Evolutionary conservation across 1,140 invertebrate species (phyloP), one percentile per base, ranked within the genome.

Genomic region (Eriocheir sinensis): DNA sequence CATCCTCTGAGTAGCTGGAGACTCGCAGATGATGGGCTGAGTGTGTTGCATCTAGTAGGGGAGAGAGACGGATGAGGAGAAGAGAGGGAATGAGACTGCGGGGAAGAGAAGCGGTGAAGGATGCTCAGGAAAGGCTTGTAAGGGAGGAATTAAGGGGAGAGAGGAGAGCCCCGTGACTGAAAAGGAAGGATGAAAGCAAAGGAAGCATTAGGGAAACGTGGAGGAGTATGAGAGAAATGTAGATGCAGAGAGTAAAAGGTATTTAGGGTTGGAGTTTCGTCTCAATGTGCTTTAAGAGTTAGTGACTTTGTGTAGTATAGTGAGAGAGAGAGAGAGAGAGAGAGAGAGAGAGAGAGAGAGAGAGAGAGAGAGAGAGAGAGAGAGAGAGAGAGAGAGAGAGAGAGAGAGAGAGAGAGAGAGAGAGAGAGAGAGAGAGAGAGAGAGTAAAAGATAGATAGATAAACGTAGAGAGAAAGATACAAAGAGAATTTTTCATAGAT

Each of bases 311-410:
- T 15, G 27, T 3, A 38, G 12, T 4, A 6, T 12, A 3, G 80
- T 27, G 80, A 83, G 80, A 83, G 80, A 38, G 60, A n/a, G 36
- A n/a, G 30, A 83, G 30, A 83, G 36, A 34, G 80, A 34, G 80
- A 34, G 80, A 83, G 80, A 34, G 80, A 83, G 80, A 83, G 36
- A 38, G 80, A 83, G 30, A 83, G 30, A 38, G 30, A 83, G 80
- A 83, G 30, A 83, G 80, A 83, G 30, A 83, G 30, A 83, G 30
- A 83, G 30, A 83, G 80, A 83, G 30, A 83, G 80, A 83, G 30
- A 83, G 80, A 83, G 30, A 83, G 80, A 83, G 36, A 34, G 80
- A 48, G 44, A 48, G 44, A 48, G 44, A 48, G 44, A 48, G 12
- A 53, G 12, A 53, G 21, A 9, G 21, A 3, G 48, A 53, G 0